A percentile compares a stretch with the other conserved stretches of the same genome.
Evolutionary conservation across 2,113 vertebrate genomes (phyloP).

Genomic region (Psittacus erithacus): DNA sequence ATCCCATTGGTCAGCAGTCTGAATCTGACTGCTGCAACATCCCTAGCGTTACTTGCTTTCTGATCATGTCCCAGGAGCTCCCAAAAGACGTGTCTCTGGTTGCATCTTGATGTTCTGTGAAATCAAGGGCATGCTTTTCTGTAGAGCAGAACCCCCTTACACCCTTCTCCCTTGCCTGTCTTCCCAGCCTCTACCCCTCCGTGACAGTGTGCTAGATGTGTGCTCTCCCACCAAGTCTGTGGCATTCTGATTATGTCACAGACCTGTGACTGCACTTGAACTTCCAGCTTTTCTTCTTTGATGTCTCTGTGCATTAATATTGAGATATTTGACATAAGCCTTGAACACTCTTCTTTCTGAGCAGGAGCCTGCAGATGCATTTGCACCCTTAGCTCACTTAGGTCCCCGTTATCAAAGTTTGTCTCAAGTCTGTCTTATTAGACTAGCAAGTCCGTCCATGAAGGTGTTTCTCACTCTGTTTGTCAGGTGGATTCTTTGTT

Average conservation of each 20-base stretch:
- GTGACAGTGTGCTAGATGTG: not conserved
- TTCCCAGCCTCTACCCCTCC: not conserved
- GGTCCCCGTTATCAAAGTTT: not conserved
- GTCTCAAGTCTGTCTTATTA: not conserved
- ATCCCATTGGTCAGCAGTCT: not conserved
- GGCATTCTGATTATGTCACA: not conserved
- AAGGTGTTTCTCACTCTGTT: not conserved
- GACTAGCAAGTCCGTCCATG: not conserved
- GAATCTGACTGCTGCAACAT: not conserved
- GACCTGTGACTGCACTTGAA: not conserved
- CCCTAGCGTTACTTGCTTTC: not conserved
- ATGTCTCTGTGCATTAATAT: not conserved
- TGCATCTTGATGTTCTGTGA: not conserved
- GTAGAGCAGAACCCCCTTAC: not conserved
- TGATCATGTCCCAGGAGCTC: not conserved
- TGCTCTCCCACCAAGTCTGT: not conserved
- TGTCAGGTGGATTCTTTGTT: not conserved
- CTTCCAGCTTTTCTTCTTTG: not conserved
- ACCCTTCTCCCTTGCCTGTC: not conserved
- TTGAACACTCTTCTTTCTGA: not conserved
- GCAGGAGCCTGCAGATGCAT: not conserved
- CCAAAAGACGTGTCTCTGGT: not conserved
- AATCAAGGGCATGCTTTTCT: not conserved
- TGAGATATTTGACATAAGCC: not conserved
- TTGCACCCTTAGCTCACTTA: not conserved